phyloP scores from a whole-genome alignment of 2,797 vertebrate species.

The Enoplosus armatus region DNA sequence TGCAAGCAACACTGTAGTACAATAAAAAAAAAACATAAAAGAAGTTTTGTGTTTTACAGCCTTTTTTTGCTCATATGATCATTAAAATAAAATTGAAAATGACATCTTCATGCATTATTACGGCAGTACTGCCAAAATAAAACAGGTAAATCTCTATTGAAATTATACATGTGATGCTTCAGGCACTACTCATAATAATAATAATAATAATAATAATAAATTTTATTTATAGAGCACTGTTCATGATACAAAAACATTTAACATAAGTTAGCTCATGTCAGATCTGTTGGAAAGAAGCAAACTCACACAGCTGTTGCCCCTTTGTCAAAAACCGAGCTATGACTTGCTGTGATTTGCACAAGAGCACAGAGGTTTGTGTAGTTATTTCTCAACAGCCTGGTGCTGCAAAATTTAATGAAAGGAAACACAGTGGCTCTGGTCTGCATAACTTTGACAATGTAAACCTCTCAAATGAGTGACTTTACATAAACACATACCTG shows the following conservation, averaged over 20 bases:
- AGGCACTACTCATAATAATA: not conserved
- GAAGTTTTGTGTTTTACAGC: not conserved
- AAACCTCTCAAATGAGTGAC: not conserved
- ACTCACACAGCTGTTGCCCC: not conserved
- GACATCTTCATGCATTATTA: not conserved
- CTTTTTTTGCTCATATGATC: not conserved
- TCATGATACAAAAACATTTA: too few relatives aligned
- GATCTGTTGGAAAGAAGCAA: conserved; percentile 2
- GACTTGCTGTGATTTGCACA: not conserved
- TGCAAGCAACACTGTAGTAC: not conserved
- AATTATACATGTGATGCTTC: not conserved
- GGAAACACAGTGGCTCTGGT: not conserved
- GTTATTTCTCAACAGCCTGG: not conserved
- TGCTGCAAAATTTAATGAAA: conserved; percentile 9
- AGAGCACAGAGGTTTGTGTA: not conserved
- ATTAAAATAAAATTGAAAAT: not conserved
- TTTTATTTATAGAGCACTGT: too few relatives aligned
- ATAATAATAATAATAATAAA: too few relatives aligned
- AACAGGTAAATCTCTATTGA: not conserved
- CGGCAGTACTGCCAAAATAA: too few relatives aligned
- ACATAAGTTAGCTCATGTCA: too few relatives aligned
- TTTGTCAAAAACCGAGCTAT: not conserved
- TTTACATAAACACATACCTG: conserved; percentile 9
- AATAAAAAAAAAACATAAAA: not conserved
- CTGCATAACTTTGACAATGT: conserved; percentile 2